Evolutionary conservation across 2,113 vertebrate genomes (phyloP).

Genomic region (Antechinus flavipes): DNA sequence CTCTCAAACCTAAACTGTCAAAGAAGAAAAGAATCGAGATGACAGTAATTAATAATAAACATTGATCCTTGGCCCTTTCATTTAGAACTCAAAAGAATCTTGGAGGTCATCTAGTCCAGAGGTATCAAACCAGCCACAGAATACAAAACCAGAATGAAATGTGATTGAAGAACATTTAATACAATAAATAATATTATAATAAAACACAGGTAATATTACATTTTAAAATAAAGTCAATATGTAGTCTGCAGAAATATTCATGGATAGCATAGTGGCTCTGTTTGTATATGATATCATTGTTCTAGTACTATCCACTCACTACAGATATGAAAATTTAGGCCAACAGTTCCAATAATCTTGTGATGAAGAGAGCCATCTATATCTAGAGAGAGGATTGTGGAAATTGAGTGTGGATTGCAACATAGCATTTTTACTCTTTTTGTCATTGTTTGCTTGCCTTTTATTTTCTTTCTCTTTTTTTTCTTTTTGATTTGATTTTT

Average conservation of each 20-base stretch:
- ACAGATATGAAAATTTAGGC: neutral
- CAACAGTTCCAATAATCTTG: neutral
- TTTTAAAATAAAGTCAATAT: neutral
- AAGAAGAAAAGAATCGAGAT: neutral
- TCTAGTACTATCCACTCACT: neutral
- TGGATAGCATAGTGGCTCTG: neutral
- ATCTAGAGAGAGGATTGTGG: no score
- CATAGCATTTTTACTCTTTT: no score
- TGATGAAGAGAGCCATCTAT: no score
- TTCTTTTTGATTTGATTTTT: no score
- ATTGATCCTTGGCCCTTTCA: neutral
- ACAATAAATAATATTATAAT: neutral
- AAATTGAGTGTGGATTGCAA: no score
- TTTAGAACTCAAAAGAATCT: neutral
- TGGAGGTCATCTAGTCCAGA: neutral
- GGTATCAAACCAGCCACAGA: neutral
- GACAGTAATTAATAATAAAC: neutral
- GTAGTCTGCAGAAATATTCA: neutral
- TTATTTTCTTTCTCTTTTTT: no score
- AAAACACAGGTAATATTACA: neutral
- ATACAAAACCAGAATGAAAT: neutral
- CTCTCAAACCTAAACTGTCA: neutral
- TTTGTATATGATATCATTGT: neutral
- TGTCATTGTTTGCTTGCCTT: no score
- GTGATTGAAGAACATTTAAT: neutral